Base-by-base conservation (phyloP, 2,113 vertebrate genomes). In the Cricetomys ansorgei region DNA sequence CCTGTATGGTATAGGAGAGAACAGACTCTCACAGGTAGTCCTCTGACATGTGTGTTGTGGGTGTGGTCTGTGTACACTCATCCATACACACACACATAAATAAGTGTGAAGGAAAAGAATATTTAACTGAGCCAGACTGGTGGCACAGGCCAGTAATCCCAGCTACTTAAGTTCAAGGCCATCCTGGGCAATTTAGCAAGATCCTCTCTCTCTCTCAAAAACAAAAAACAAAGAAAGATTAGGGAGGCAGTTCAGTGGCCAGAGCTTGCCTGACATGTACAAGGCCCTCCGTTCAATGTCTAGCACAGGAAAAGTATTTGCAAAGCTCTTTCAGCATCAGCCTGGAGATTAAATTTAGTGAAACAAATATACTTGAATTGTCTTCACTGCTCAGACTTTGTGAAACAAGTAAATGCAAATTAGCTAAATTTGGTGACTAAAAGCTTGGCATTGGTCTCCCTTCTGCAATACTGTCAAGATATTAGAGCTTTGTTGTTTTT, bases 401-500 rank as follows among this genome's bases (percentile, higher is more conserved):
- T n/a, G 31, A 57, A 62, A 48, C 43, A 72, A 31, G 45, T 83
- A 29, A 57, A 1, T 81, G 34, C 57, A 10, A 89, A 34, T 90
- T 80, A 81, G 62, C 83, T 86, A 48, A 40, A 53, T 92, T 43
- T 95, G 59, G 25, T 95, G 67, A 70, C 72, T 75, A 45, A 69
- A 85, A 53, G 48, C 45, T 70, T 76, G 91, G 31, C 65, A 27
- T 89, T 23, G 31, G 53, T 88, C 48, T 93, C 57, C 64, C 34
- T 59, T 89, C 75, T 91, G 37, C 10, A n/a, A 86, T 75, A 84
- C 40, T 43, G 84, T 19, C 57, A 91, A 50, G 81, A 91, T 86
- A 92, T 92, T 43, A 88, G 37, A 86, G 79, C 76, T 94, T 89
- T 80, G 64, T 89, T 89, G 80, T 8, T 25, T 76, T 93, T 93